Percentiles rank a stretch among this genome's conserved stretches.
These are phyloP conservation scores for Kryphioiulus occultus DNA, from an alignment of 2,888 invertebrate species.

Conservation along the genomic window DNA sequence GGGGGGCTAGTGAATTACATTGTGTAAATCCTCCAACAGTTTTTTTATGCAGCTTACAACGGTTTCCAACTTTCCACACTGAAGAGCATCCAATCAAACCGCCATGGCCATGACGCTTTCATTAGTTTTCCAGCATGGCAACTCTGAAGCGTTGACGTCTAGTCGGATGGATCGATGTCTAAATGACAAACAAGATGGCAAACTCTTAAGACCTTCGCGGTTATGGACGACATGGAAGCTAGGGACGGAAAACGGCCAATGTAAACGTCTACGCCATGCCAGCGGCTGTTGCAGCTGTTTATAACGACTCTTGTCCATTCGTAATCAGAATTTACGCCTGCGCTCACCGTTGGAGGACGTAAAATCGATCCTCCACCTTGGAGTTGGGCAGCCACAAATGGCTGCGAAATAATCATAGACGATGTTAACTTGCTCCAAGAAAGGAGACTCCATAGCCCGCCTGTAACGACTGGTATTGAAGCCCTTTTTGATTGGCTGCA, in stretches of 20 bases:
- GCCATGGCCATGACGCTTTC: neutral
- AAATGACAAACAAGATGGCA: conserved; percentile 23
- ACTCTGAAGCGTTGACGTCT: neutral
- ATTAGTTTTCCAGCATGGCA: neutral
- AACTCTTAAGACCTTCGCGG: neutral
- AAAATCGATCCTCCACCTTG: conserved; percentile 14
- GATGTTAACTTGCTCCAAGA: neutral
- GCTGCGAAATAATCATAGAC: neutral
- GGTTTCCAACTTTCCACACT: neutral
- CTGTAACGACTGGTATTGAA: neutral
- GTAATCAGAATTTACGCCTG: neutral
- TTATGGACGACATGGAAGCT: neutral
- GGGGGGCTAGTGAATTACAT: no score
- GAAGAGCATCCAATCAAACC: neutral
- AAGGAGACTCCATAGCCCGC: neutral
- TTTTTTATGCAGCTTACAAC: no score
- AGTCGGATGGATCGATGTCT: conserved; percentile 7
- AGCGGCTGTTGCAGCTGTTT: neutral
- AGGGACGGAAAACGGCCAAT: neutral
- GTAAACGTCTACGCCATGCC: neutral
- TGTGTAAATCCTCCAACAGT: no score
- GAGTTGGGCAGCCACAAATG: neutral
- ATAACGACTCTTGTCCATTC: neutral
- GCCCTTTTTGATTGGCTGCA: conserved; percentile 1
- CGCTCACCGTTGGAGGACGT: neutral